These are phyloP conservation scores for Drosophila anceps DNA, from an alignment of 2,888 invertebrate genomes.

Conservation along the genomic window DNA sequence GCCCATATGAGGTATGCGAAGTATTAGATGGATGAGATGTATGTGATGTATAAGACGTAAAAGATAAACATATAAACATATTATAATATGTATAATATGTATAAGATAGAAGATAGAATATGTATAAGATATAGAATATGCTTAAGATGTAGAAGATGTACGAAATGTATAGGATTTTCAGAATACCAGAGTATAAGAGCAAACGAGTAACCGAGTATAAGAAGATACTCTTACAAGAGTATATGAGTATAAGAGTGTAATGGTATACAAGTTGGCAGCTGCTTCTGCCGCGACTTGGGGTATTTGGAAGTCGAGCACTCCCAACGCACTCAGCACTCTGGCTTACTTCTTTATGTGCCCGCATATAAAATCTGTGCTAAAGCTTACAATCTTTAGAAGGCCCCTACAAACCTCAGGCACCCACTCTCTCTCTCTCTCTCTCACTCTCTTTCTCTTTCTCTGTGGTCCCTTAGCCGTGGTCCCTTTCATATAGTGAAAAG, in stretches of 20 bases:
- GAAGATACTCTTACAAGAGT: neutral
- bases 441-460: neutral
- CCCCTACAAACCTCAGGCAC: neutral
- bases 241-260: neutral
- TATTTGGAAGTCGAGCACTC: neutral
- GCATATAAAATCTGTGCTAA: constrained; percentile 43
- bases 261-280: no score
- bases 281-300: neutral
- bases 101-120: neutral
- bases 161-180: neutral
- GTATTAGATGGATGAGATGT: neutral
- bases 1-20: neutral
- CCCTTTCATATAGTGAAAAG: constrained; percentile 41
- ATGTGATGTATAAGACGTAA: neutral
- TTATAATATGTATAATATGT: neutral
- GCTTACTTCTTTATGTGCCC: constrained; percentile 28
- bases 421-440: neutral
- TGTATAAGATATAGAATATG: neutral
- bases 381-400: constrained; percentile 26
- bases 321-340: neutral
- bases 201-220: neutral
- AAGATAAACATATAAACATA: no score
- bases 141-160: neutral
- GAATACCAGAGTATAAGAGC: neutral
- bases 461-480: neutral